Evolutionary conservation across 2,888 invertebrate species (phyloP), one percentile per base, ranked within the genome.

Genomic region (Eurytoma adleriae): DNA sequence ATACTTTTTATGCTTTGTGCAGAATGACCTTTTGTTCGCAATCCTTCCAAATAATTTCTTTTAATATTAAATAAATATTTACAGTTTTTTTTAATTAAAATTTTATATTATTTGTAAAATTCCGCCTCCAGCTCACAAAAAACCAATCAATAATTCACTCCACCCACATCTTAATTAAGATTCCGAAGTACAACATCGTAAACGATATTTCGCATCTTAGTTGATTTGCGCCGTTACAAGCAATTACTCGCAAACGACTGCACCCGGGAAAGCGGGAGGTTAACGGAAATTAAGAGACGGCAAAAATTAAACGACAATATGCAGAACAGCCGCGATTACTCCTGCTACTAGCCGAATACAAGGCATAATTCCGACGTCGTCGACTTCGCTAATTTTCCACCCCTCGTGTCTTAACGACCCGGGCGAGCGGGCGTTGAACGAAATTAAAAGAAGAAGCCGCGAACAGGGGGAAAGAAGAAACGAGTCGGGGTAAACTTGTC

Each of bases 311-410:
- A 57, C 18, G 27, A 18, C 16, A 3, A 30, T n/a, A 64, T 64
- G 30, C 30, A 64, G n/a, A 16, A 18, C 30, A 20, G 50, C 40
- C 40, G 40, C 64, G 64, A 64, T 69, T 40, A 24, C 57, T 13
- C 12, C 54, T 24, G 13, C 20, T 61, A 50, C 59, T 50, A 40
- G 10, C 61, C 59, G 71, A 71, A 50, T 50, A 61, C 71, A 71
- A 61, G 50, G 61, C 20, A 56, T 71, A 50, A 71, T 71, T 71
- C 50, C 24, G 24, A 50, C 20, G 50, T 13, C 20, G 52, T 1
- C 52, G 52, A 0, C 24, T 48, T 20, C 67, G 52, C 56, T 70
- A 70, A 70, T 52, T 62, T 67, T 66, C 57, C 74, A n/a, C 66
- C 67, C 12, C 56, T 57, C 16, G 24, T 57, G 50, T 48, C 24